A percentile compares a stretch with the other conserved stretches of the same genome.
Evolutionary conservation across 2,888 invertebrate genomes (phyloP).

Genomic region (Tiliacea aurago): DNA sequence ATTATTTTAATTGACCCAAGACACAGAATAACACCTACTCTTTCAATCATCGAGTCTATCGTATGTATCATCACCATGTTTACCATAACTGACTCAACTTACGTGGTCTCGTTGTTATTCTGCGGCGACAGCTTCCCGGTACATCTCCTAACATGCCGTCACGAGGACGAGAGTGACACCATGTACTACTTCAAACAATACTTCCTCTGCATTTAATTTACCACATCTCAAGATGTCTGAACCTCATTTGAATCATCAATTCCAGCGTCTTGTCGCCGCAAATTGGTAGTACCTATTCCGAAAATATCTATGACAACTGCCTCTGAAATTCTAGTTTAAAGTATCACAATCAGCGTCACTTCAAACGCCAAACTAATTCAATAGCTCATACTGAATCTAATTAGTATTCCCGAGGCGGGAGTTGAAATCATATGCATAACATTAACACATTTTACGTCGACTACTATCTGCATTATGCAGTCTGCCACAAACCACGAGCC

Average conservation of each 20-base stretch:
- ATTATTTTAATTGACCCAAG: neutral
- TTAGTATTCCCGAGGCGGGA: neutral
- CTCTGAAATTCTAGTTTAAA: neutral
- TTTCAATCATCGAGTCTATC: neutral
- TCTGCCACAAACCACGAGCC: neutral
- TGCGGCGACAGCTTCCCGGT: too few species aligned
- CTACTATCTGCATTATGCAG: neutral
- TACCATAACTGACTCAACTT: neutral
- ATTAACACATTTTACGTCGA: constrained; percentile 31
- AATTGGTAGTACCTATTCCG: neutral
- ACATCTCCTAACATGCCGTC: neutral
- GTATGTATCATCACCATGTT: too few species aligned
- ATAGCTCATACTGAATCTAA: constrained; percentile 1
- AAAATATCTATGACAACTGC: neutral
- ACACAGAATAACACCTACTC: neutral
- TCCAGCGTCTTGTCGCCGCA: neutral
- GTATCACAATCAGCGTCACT: neutral
- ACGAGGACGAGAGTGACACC: neutral
- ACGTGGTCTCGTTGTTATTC: too few species aligned
- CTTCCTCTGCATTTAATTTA: neutral
- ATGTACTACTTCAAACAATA: neutral
- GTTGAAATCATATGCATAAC: constrained; percentile 21
- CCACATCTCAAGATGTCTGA: neutral
- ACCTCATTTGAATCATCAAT: neutral
- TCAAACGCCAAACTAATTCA: neutral